Evolutionary conservation across 2,113 vertebrate species (phyloP).

Genomic region (Microcebus ravelobensis): DNA sequence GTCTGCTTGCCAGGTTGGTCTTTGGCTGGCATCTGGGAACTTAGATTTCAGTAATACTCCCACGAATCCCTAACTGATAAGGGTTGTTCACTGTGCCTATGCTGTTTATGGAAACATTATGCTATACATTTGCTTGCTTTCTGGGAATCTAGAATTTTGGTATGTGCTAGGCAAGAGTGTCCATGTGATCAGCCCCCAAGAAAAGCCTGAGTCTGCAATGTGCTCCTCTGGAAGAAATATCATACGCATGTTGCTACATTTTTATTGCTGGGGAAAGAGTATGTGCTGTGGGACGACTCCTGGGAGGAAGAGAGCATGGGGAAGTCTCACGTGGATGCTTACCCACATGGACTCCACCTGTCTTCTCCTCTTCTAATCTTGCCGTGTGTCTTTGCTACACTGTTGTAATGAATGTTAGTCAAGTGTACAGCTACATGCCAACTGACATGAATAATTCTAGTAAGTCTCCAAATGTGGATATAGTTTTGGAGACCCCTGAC

Average conservation of each 20-base stretch:
- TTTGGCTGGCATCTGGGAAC: background rate
- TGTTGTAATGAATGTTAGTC: background rate
- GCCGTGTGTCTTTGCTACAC: too few species aligned
- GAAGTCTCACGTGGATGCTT: background rate
- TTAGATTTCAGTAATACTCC: background rate
- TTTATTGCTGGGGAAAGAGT: background rate
- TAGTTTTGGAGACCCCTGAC: background rate
- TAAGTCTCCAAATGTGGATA: background rate
- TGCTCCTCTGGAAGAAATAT: background rate
- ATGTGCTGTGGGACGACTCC: background rate
- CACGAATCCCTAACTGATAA: background rate
- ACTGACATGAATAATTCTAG: background rate
- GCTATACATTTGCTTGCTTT: background rate
- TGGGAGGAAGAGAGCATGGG: background rate
- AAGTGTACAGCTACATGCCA: background rate
- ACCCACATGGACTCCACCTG: accelerated
- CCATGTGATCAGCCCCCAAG: background rate
- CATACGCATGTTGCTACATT: background rate
- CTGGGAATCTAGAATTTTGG: background rate
- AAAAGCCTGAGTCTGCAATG: background rate
- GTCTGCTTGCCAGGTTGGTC: background rate
- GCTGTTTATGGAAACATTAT: background rate
- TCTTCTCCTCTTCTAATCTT: background rate
- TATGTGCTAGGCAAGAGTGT: background rate
- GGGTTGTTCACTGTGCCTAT: background rate